These are phyloP conservation scores for Peromyscus nudipes DNA, from an alignment of 2,797 vertebrate genomes.

Conservation along the genomic window DNA sequence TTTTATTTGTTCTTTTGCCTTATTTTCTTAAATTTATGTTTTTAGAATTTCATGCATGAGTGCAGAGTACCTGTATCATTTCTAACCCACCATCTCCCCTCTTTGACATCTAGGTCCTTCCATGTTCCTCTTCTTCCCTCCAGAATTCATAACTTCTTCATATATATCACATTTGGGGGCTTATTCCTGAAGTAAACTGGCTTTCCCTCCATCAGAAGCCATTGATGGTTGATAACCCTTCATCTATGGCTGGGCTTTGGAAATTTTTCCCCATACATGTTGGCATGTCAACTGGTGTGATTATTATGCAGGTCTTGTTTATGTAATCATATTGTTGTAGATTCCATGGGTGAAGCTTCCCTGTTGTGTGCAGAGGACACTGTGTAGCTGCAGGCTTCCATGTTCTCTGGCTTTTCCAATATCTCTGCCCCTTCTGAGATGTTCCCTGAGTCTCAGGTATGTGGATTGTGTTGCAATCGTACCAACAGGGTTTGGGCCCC, in stretches of 20 bases:
- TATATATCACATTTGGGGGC: too few species aligned
- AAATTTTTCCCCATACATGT: background rate
- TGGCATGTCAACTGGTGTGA: background rate
- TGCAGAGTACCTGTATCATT: background rate
- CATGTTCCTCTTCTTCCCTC: background rate
- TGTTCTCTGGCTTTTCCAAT: background rate
- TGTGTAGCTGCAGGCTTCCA: background rate
- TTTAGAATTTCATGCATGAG: background rate
- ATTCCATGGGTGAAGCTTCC: too few species aligned
- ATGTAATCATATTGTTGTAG: background rate
- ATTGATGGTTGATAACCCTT: background rate
- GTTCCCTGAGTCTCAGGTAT: background rate
- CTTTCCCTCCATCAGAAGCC: background rate
- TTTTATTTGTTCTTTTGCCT: background rate
- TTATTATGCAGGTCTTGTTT: background rate
- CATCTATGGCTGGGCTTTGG: background rate
- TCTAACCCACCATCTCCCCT: background rate
- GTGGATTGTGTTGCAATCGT: background rate
- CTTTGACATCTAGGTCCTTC: background rate
- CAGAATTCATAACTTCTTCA: background rate
- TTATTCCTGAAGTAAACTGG: background rate
- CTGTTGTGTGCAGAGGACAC: background rate
- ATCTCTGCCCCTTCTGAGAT: background rate
- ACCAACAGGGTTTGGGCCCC: accelerated
- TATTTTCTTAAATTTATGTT: background rate